Evolutionary conservation across 2,888 invertebrate genomes (phyloP), one percentile per base, ranked within the genome.

Genomic region (Dicroscelio sp.): DNA sequence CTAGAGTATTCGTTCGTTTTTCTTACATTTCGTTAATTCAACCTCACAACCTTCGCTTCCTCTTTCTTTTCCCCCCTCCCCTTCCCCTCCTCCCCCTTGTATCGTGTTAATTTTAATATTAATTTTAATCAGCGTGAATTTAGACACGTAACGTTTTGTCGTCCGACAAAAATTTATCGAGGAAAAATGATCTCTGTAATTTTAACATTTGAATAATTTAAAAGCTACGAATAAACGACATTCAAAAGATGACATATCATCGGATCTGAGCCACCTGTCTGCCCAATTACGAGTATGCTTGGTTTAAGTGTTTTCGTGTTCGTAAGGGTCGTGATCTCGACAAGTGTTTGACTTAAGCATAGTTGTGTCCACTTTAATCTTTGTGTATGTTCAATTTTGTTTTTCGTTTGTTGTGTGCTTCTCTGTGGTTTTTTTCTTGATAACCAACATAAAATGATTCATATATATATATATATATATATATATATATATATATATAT

Each of bases 161-260:
- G 94, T 92, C 82, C 91, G 96, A 96, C 95, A 96, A 96, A 95
- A 67, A n/a, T 83, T 94, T 95, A 95, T 95, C 94, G 95, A 96
- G 94, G 93, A 87, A 96, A 96, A 96, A 82, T 96, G 96, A 96
- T 96, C 96, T 96, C 96, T 96, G 96, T 96, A 96, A 96, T 96
- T 95, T 96, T 96, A 96, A 95, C 95, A 96, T 95, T 96, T 95
- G 96, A 95, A 94, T 96, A 95, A 96, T 96, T 96, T 96, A 95
- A 96, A 95, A 83, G 94, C 86, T 91, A 90, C 93, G 91, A 95
- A 94, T 95, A 94, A 94, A 91, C 93, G 79, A 92, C 85, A 90
- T 90, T 93, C 86, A 92, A 92, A 93, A 92, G 94, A 94, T 93
- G 93, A 95, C 95, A 95, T 95, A 95, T 95, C 96, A 95, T 93